Conservation (phyloP, 2,113 vertebrate species). For the Phalacrocorax pelagicus region DNA sequence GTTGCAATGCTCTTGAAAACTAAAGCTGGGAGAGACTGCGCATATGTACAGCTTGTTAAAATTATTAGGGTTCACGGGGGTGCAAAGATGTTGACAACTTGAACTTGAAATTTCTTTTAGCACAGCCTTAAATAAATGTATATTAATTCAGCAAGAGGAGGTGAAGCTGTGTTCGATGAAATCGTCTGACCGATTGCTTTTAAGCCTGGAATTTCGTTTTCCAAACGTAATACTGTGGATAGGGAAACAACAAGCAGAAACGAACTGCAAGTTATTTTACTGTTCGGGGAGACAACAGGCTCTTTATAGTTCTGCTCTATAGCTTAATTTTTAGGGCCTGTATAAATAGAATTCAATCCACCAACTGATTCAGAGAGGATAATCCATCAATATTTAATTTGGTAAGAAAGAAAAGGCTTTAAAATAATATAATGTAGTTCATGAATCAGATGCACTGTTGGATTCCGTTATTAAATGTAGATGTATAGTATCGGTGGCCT, state of each 20-base stretch:
- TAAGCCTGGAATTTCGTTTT: background rate
- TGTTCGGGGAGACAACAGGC: background rate
- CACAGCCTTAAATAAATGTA: background rate
- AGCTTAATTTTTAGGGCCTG: constrained; percentile 47
- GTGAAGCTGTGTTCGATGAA: background rate
- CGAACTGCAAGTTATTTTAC: constrained; percentile 38
- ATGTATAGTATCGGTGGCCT: constrained; percentile 34
- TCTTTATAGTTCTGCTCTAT: constrained; percentile 35
- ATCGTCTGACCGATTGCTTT: background rate
- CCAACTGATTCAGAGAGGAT: constrained; percentile 6
- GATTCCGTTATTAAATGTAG: constrained; percentile 65
- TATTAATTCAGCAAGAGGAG: background rate
- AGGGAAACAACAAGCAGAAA: background rate
- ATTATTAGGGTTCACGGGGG: background rate
- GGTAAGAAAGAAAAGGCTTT: constrained; percentile 44
- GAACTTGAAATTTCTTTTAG: background rate
- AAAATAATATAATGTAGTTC: constrained; percentile 50
- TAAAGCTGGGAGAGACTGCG: background rate
- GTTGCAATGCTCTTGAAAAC: background rate
- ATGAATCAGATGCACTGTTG: constrained; percentile 50
- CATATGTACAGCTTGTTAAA: background rate
- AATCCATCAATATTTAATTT: constrained; percentile 74
- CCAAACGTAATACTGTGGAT: background rate
- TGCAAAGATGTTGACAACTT: background rate
- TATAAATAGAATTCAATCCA: constrained; percentile 51